Evolutionary conservation across 2,113 vertebrate genomes (phyloP), one percentile per base, ranked within the genome.

Genomic region (Dunckerocampus dactyliophorus): DNA sequence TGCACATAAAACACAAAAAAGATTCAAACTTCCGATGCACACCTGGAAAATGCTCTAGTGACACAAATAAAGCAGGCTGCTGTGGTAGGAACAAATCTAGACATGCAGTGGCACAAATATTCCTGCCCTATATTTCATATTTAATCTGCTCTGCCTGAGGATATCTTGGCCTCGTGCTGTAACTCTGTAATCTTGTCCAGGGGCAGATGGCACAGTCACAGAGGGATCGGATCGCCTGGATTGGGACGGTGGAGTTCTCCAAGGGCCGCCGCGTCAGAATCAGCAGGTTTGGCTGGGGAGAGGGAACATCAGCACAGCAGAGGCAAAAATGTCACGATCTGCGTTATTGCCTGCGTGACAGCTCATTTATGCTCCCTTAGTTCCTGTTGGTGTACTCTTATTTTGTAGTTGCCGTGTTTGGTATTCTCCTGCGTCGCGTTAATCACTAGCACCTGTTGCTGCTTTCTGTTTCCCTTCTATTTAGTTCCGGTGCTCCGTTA

Each of bases 71-170:
- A 13, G 46, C 68, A 42, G 47, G 31, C 19, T 1, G 10, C 62
- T 17, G 19, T 0, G 47, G 61, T 20, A 50, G 24, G 46, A 47
- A 64, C 55, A 70, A 77, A 72, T 74, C 75, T 54, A 77, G 69
- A 71, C 54, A 56, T 31, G 63, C 53, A 59, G 64, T 20, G 4
- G 28, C 63, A 54, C 69, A 69, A 67, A 75, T 62, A 72, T 82
- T 77, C 63, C 81, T 88, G 86, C 76, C 88, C 85, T 88, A 89
- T 84, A 89, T 88, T 87, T 87, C 82, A 89, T 84, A 86, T 84
- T 85, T 88, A 88, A 89, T 89, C 86, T 82, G 74, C 58, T 55
- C 62, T 57, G 74, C 75, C 65, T 72, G 69, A 65, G 75, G 81
- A 86, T 85, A 85, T 89, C 86, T 88, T 88, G 83, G 82, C 80